Conservation (phyloP, 2,797 vertebrate genomes). For the Varecia variegata region DNA sequence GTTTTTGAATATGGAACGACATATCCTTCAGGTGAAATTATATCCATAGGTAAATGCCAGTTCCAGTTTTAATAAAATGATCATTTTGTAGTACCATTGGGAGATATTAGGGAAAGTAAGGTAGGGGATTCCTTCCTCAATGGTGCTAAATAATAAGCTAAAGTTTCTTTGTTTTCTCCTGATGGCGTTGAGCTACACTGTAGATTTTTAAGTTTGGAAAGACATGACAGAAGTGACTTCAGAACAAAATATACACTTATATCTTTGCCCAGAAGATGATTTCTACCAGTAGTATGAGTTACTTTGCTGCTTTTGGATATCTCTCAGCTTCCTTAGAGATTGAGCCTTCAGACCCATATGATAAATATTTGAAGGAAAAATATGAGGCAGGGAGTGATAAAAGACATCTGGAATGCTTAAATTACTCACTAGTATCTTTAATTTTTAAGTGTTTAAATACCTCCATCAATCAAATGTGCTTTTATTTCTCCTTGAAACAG, state of each 20-base stretch:
- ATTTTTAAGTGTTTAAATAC: slow-evolving; percentile 21
- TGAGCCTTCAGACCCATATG: not conserved
- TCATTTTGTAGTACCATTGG: not conserved
- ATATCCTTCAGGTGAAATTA: not conserved
- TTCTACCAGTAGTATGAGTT: not conserved
- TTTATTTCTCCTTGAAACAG: not conserved
- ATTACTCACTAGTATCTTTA: not conserved
- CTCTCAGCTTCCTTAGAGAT: not conserved
- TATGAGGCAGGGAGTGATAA: not conserved
- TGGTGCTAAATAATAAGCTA: not conserved
- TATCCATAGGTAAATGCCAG: not conserved
- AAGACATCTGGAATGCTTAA: not conserved
- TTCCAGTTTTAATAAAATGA: not conserved
- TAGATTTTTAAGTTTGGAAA: not conserved
- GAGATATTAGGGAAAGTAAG: not conserved
- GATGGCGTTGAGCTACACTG: not conserved
- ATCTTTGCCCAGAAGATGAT: not conserved
- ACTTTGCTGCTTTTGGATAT: not conserved
- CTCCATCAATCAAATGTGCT: not conserved
- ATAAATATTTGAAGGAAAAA: not conserved
- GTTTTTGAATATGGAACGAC: not conserved
- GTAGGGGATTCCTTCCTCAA: not conserved
- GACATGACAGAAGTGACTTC: not conserved
- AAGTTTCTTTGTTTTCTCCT: not conserved
- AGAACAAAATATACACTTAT: not conserved